These are phyloP conservation scores for Samia ricini DNA, from an alignment of 1,140 invertebrate species.

Conservation along the genomic window DNA sequence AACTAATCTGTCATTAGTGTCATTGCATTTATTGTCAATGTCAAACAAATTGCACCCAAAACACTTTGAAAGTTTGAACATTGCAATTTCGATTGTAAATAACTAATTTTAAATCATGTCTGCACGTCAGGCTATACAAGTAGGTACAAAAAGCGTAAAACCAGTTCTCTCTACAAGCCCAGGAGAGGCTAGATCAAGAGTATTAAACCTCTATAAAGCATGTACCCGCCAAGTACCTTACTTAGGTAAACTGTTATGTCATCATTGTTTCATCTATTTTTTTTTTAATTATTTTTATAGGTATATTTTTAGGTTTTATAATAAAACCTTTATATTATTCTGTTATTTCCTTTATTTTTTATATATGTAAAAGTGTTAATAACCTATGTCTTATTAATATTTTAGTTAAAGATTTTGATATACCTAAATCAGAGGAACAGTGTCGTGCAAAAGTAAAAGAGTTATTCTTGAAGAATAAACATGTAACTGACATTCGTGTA, in stretches of 20 bases:
- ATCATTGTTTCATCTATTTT: slow-evolving; percentile 31
- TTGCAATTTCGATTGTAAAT: not conserved
- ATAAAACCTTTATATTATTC: not conserved
- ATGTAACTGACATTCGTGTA: slow-evolving; percentile 90
- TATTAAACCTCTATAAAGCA: slow-evolving; percentile 92
- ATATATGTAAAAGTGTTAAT: not conserved
- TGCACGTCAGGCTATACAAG: slow-evolving; percentile 77
- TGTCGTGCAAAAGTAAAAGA: slow-evolving; percentile 87
- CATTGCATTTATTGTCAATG: not conserved
- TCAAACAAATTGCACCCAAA: not conserved
- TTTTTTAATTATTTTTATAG: not conserved
- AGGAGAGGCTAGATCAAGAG: slow-evolving; percentile 88
- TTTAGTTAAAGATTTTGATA: slow-evolving; percentile 88
- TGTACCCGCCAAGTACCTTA: slow-evolving; percentile 92
- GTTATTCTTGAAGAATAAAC: slow-evolving; percentile 85
- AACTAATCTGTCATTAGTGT: not conserved
- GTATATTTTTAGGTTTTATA: not conserved
- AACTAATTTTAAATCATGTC: slow-evolving; percentile 48
- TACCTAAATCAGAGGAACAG: slow-evolving; percentile 85
- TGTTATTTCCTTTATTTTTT: not conserved
- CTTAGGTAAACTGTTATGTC: slow-evolving; percentile 80
- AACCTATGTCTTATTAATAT: slow-evolving; percentile 12
- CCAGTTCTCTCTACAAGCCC: slow-evolving; percentile 89
- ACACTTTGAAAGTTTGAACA: not conserved
- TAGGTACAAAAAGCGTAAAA: slow-evolving; percentile 84